These are phyloP conservation scores for Drosophila repletoides DNA, from an alignment of 1,140 invertebrate genomes.

Conservation along the genomic window DNA sequence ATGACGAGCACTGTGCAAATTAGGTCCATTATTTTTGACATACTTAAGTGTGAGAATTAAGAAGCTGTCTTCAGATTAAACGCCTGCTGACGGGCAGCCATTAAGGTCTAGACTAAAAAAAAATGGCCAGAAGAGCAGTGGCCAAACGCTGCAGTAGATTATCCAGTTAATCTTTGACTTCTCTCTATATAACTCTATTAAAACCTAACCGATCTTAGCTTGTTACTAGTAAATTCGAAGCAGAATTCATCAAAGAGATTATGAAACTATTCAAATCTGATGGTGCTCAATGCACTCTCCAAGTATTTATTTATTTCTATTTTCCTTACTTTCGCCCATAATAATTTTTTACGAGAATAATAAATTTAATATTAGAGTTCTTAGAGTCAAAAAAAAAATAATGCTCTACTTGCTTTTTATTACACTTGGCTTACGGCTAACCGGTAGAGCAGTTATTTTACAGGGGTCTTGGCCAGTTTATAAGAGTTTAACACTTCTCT, in stretches of 20 bases:
- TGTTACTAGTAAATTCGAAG: no score
- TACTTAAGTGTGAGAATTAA: conserved; percentile 16
- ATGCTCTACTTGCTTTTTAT: background rate
- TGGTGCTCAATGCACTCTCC: no score
- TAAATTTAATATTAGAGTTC: no score
- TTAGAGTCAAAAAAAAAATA: background rate
- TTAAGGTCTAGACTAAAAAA: background rate
- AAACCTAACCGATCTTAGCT: no score
- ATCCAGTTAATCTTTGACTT: no score
- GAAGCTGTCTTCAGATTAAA: background rate
- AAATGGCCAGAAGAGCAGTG: background rate
- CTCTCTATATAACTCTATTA: no score
- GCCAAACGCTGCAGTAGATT: no score
- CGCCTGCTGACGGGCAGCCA: no score
- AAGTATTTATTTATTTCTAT: background rate
- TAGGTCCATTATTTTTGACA: conserved; percentile 21
- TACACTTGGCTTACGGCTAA: background rate
- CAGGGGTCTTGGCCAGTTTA: conserved; percentile 3
- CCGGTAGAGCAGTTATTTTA: background rate
- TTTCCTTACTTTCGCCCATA: background rate
- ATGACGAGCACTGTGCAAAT: conserved; percentile 47
- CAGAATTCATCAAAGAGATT: no score
- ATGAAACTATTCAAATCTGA: no score
- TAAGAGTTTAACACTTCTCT: background rate
- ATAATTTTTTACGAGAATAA: no score